A percentile compares a stretch with the other conserved stretches of the same genome.
phyloP scores from a whole-genome alignment of 1,140 invertebrate genomes.

The Trialeurodes vaporariorum region DNA sequence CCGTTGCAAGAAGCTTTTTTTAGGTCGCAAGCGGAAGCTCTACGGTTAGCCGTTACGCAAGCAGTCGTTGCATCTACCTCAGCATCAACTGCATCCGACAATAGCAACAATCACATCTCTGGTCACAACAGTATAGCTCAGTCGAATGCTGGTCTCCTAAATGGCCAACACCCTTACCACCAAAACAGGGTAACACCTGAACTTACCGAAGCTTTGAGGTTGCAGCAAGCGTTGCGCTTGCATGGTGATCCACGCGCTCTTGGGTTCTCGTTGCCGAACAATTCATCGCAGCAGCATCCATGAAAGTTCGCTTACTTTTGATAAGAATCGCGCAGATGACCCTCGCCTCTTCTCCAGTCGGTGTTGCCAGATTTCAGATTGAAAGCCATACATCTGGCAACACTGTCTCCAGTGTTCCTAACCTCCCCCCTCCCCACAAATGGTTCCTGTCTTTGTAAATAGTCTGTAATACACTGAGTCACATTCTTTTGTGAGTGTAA shows the following conservation, averaged over 20 bases:
- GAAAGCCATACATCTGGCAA: too few relatives aligned
- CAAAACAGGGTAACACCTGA: slow-evolving; percentile 43
- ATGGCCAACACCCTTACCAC: slow-evolving; percentile 18
- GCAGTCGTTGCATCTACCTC: slow-evolving; percentile 37
- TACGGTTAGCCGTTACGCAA: slow-evolving; percentile 58
- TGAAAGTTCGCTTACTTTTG: background rate
- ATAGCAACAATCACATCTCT: slow-evolving; percentile 22
- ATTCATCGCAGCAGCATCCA: slow-evolving; percentile 28
- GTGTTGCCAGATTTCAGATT: too few relatives aligned
- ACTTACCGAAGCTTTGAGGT: slow-evolving; percentile 54
- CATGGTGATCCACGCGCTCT: slow-evolving; percentile 52
- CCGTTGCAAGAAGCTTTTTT: slow-evolving; percentile 66
- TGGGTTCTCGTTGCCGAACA: slow-evolving; percentile 43
- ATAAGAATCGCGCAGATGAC: too few relatives aligned
- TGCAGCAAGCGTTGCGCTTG: slow-evolving; percentile 66
- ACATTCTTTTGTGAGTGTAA: background rate
- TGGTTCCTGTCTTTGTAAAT: background rate
- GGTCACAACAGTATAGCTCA: slow-evolving; percentile 16
- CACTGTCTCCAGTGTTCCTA: too few relatives aligned
- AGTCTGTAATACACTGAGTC: too few relatives aligned
- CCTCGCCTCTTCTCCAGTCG: too few relatives aligned
- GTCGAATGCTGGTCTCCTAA: slow-evolving; percentile 17
- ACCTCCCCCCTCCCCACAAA: too few relatives aligned
- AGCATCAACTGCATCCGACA: slow-evolving; percentile 25
- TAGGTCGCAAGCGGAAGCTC: slow-evolving; percentile 67